phyloP scores from a whole-genome alignment of 1,140 invertebrate genomes.

The Dreissena polymorpha region DNA sequence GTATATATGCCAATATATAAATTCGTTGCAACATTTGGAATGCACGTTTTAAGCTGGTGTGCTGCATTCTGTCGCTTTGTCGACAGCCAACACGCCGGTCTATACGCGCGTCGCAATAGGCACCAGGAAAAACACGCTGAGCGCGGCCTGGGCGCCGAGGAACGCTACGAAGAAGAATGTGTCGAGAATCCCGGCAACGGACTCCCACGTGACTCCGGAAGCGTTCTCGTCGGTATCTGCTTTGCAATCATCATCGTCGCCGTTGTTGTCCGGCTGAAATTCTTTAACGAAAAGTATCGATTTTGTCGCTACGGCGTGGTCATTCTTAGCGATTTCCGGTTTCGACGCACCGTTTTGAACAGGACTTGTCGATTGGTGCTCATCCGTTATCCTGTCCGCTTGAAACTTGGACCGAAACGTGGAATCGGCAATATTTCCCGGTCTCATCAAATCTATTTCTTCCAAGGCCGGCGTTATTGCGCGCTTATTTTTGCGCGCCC shows the following conservation, averaged over 20 bases:
- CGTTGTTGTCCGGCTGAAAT: neutral
- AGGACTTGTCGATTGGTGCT: neutral
- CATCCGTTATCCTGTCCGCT: neutral
- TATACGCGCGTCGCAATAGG: slow-evolving; percentile 3
- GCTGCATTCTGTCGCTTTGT: neutral
- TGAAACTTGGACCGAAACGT: neutral
- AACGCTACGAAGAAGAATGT: slow-evolving; percentile 40
- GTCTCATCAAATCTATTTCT: neutral
- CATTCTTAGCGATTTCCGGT: neutral
- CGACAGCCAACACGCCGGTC: neutral
- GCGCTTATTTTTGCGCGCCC: neutral
- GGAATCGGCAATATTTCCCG: neutral
- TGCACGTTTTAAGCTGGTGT: neutral
- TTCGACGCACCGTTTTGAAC: neutral
- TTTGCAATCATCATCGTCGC: too few species aligned
- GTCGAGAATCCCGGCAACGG: slow-evolving; percentile 8
- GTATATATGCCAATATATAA: neutral
- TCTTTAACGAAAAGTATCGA: neutral
- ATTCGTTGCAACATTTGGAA: neutral
- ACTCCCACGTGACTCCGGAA: slow-evolving; percentile 6
- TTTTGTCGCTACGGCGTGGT: neutral
- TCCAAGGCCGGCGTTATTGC: neutral
- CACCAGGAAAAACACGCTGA: slow-evolving; percentile 37
- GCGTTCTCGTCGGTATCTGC: neutral
- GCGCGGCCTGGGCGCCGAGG: slow-evolving; percentile 10